A percentile compares a stretch with the other conserved stretches of the same genome.
These are phyloP conservation scores for Recurvirostra avosetta DNA, from an alignment of 2,113 vertebrate species.

Conservation along the genomic window DNA sequence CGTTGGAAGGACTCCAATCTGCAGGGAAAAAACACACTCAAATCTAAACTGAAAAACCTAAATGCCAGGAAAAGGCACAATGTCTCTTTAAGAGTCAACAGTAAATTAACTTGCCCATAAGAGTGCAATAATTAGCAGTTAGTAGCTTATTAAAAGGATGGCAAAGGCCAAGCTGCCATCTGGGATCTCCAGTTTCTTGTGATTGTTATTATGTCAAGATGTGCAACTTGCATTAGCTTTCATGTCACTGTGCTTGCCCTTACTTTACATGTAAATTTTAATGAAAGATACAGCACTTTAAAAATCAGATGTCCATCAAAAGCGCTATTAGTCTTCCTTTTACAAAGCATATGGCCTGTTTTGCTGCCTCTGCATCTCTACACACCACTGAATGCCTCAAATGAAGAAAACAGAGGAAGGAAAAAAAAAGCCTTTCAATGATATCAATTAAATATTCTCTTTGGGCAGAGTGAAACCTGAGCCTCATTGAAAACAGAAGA, in stretches of 20 bases:
- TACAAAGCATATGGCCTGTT: conserved; percentile 62
- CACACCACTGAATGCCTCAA: conserved; percentile 58
- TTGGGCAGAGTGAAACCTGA: conserved; percentile 55
- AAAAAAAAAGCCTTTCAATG: neutral
- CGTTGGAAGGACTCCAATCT: conserved; percentile 46
- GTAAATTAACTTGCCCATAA: conserved; percentile 84
- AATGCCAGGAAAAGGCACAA: conserved; percentile 56
- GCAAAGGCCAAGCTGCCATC: conserved; percentile 86
- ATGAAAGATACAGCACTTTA: conserved; percentile 76
- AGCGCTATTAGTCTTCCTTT: conserved; percentile 69
- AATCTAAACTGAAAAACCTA: conserved; percentile 46
- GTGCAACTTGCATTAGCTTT: conserved; percentile 77
- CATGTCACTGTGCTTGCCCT: conserved; percentile 73
- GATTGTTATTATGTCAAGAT: conserved; percentile 82
- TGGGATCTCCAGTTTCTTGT: conserved; percentile 80
- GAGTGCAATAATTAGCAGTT: conserved; percentile 85
- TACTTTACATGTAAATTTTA: conserved; percentile 78
- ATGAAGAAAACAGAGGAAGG: neutral
- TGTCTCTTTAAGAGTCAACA: conserved; percentile 83
- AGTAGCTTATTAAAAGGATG: conserved; percentile 87
- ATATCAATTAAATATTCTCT: conserved; percentile 71
- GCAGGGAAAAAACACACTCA: neutral
- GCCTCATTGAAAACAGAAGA: conserved; percentile 21
- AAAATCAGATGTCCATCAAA: conserved; percentile 72
- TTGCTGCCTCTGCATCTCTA: conserved; percentile 62